Percentiles rank a stretch among this genome's conserved stretches.
Evolutionary conservation across 2,113 vertebrate species (phyloP).

Genomic region (Psilopogon haemacephalus): DNA sequence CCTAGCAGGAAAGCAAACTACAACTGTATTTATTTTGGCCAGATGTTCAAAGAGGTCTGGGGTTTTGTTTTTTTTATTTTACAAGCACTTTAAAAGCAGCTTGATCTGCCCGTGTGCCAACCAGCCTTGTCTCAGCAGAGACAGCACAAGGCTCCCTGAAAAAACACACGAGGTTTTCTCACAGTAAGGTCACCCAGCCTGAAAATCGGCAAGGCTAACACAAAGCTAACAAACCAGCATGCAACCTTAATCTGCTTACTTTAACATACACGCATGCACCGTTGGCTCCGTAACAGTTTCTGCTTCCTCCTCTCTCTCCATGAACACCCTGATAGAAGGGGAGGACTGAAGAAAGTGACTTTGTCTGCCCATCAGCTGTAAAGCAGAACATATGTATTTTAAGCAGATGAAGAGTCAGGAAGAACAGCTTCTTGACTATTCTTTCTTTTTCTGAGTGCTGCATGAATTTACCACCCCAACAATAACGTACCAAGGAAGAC

Average conservation of each 20-base stretch:
- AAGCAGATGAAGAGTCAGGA: neutral
- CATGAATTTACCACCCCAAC: neutral
- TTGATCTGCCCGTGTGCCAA: neutral
- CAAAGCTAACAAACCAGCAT: neutral
- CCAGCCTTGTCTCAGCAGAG: neutral
- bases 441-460: neutral
- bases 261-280: conserved; percentile 74
- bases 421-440: neutral
- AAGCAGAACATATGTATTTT: neutral
- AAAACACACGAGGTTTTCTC: neutral
- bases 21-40: neutral
- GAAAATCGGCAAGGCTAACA: neutral
- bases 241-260: conserved; percentile 72
- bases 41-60: neutral
- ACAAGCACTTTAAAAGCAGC: neutral
- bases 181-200: neutral
- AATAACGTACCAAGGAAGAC: neutral
- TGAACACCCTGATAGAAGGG: conserved; percentile 79
- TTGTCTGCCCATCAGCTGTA: conserved; percentile 83
- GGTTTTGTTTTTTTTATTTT: too few relatives aligned
- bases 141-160: neutral
- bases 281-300: conserved; percentile 87
- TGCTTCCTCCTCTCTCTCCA: conserved; percentile 81
- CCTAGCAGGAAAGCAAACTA: neutral
- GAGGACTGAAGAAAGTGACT: conserved; percentile 83